Conservation (phyloP, 2,797 vertebrate species). For the Balearica regulorum region DNA sequence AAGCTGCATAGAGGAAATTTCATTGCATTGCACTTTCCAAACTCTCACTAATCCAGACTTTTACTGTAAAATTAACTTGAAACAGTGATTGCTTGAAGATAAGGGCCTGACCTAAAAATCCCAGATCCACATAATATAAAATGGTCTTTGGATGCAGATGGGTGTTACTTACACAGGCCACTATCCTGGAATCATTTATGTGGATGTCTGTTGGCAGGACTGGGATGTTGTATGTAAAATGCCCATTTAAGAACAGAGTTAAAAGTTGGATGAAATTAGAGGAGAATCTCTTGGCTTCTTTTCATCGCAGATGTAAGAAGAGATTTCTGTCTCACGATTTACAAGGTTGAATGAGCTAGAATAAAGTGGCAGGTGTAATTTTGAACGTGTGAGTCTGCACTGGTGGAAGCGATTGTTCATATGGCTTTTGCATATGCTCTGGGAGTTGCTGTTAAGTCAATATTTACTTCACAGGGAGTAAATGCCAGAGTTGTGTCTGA, state of each 20-base stretch:
- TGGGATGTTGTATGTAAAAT: not conserved
- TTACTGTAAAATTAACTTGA: not conserved
- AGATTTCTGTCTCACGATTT: not conserved
- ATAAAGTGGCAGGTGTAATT: constrained; percentile 12
- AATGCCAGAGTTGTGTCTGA: not conserved
- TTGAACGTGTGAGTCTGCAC: not conserved
- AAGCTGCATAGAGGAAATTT: not conserved
- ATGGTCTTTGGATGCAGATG: not conserved
- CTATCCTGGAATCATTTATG: not conserved
- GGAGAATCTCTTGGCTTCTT: not conserved
- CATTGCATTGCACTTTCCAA: not conserved
- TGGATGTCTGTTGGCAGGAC: not conserved
- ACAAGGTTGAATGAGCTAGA: not conserved
- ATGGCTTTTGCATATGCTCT: not conserved
- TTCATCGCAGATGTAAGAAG: not conserved
- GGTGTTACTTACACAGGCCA: not conserved
- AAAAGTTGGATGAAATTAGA: not conserved
- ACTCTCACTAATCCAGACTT: not conserved
- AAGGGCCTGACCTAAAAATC: not conserved
- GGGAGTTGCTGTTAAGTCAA: constrained; percentile 25
- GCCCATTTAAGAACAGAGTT: not conserved
- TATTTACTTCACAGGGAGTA: constrained; percentile 20
- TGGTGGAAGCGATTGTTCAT: not conserved
- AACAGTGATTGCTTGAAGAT: not conserved
- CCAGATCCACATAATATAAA: not conserved